A percentile compares a stretch with the other conserved stretches of the same genome.
These are phyloP conservation scores for Drosophila cognata DNA, from an alignment of 2,888 invertebrate genomes.

Conservation along the genomic window DNA sequence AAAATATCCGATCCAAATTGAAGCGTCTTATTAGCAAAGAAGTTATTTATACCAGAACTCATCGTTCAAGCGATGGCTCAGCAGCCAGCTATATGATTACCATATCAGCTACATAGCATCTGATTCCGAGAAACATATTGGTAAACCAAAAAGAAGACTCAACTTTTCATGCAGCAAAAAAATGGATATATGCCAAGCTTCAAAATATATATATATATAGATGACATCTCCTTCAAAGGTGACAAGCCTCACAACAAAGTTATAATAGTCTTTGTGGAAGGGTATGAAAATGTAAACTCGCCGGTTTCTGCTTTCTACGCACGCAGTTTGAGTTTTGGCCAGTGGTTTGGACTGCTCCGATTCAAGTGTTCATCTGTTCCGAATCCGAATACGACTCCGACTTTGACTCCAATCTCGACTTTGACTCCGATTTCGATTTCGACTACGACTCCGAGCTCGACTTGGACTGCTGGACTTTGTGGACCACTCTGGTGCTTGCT, in stretches of 20 bases:
- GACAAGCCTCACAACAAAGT: not conserved
- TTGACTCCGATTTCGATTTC: not conserved
- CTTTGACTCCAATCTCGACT: not conserved
- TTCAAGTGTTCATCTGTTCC: slow-evolving; percentile 23
- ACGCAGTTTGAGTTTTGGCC: slow-evolving; percentile 50
- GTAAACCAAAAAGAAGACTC: not conserved
- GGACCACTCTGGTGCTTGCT: slow-evolving; percentile 37
- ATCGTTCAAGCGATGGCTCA: not conserved
- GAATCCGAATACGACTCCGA: not conserved
- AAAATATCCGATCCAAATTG: not conserved
- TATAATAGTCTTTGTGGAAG: not conserved
- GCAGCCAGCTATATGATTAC: not conserved
- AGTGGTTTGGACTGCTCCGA: slow-evolving; percentile 22
- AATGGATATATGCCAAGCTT: too few species aligned
- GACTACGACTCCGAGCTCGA: not conserved
- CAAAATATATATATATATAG: not conserved
- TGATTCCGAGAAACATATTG: not conserved
- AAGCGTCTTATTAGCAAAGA: not conserved
- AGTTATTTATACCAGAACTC: not conserved
- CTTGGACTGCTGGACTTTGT: not conserved
- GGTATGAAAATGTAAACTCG: not conserved
- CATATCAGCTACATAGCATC: not conserved
- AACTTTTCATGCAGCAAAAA: not conserved
- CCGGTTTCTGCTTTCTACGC: slow-evolving; percentile 54
- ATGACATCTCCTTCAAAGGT: not conserved